phyloP scores from a whole-genome alignment of 1,140 invertebrate species.

The Drosophila lacertosa region DNA sequence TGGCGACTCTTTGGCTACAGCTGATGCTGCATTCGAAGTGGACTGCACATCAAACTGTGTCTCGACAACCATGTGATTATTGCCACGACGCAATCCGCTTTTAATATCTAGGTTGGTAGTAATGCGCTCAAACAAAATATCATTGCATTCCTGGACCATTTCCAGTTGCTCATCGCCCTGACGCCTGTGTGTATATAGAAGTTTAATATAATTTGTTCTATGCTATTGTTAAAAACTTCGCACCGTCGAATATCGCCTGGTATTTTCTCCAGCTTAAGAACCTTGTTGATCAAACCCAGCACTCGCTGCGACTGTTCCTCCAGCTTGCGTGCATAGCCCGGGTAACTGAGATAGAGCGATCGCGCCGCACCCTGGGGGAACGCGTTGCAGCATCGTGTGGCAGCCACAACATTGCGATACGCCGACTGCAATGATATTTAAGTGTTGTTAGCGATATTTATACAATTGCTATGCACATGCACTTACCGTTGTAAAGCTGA shows the following conservation, averaged over 20 bases:
- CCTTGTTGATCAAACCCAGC: constrained; percentile 85
- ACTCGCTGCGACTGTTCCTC: constrained; percentile 86
- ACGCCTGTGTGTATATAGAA: constrained; percentile 58
- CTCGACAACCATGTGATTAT: constrained; percentile 85
- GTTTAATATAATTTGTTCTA: background rate
- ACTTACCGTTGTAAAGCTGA: constrained; percentile 55
- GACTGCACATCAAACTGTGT: constrained; percentile 84
- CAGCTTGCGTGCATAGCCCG: constrained; percentile 88
- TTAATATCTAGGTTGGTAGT: constrained; percentile 90
- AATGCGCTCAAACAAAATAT: constrained; percentile 91
- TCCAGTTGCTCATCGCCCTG: constrained; percentile 90
- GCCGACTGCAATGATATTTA: constrained; percentile 40
- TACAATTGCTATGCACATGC: background rate
- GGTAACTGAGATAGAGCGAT: constrained; percentile 89
- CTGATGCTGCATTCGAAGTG: constrained; percentile 42
- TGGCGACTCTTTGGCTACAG: constrained; percentile 11
- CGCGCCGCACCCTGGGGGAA: constrained; percentile 89
- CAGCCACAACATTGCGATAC: constrained; percentile 84
- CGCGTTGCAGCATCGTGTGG: constrained; percentile 88
- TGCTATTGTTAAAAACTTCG: background rate
- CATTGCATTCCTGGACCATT: constrained; percentile 90
- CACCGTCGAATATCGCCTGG: constrained; percentile 86
- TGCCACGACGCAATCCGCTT: constrained; percentile 85
- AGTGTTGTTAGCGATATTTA: background rate
- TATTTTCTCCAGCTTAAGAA: constrained; percentile 87